Base-by-base conservation (phyloP, 2,888 invertebrate species). In the Pyrgus malvae region DNA sequence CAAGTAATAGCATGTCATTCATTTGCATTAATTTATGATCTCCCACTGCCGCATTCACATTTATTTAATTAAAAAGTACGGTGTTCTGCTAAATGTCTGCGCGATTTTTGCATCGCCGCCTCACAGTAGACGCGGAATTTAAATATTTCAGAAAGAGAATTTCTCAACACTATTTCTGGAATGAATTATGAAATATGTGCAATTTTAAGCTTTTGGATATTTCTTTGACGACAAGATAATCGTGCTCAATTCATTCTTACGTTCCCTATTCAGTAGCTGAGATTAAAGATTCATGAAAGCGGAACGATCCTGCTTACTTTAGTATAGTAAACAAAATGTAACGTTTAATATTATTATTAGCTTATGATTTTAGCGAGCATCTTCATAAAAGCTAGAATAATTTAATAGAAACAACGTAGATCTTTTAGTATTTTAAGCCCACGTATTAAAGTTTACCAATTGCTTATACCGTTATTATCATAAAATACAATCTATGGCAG, bases 1-100 rank as follows among this genome's bases (percentile, higher is more conserved):
- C 91, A 84, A 82, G 69, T 67, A 73, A 76, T 68, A 70, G 73
- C 63, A 74, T 70, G 68, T 69, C 68, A 69, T 67, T 76, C 72
- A 84, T 84, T 83, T 80, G 70, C 78, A 82, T 83, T 69, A 75
- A 76, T 74, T 74, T 77, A 67, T 64, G 67, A 69, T 63, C 57
- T 59, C 56, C 56, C 60, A 61, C 61, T 49, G 57, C 57, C 63
- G 64, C 61, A 67, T 64, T 67, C 64, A 63, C 60, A 59, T 55
- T 48, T 65, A 69, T 64, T 66, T 63, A 66, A 69, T 66, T 66
- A 62, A 64, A 65, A 64, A 65, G 61, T 61, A 56, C 56, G 55
- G 25, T 40, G 40, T 54, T 46, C 54, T 29, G 42, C 41, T 45
- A 53, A 54, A 57, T 54, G 48, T 45, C 35, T 44, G 33, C 25